Evolutionary conservation across 1,140 invertebrate species (phyloP), one percentile per base, ranked within the genome.

Genomic region (Geopemphigus sp.): DNA sequence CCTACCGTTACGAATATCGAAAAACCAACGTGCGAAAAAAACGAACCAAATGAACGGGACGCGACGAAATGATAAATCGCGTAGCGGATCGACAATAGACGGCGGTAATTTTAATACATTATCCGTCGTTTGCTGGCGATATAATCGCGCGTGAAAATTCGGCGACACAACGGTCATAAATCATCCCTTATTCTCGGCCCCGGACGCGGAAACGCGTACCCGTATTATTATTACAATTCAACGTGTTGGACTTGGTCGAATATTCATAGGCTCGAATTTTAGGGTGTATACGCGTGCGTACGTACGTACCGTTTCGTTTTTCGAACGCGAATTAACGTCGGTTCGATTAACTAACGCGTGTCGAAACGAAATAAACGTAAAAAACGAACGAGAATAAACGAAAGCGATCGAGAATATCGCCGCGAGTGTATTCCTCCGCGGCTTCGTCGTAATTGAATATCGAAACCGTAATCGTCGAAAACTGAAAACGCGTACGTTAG

Each of bases 71-170:
- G 32, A 68, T 68, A 68, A 66, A 66, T 47, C 14, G 19, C 50
- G 39, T 50, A 47, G 22, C 26, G 17, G 39, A 68, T 68, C 66
- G 24, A 68, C 66, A 68, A 68, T 68, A 26, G 45, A 50, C 3
- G 8, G 32, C 8, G 8, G 66, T 50, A 68, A n/a, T 68, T 68
- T n/a, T 68, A 68, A 68, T 68, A 68, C 14, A 68, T 68, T 68
- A 68, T 68, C 45, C 66, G 45, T 68, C 66, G 50, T 68, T 68
- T 68, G 12, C 45, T 50, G 3, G 39, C 11, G n/a, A 24, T 26
- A 68, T 68, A 68, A 24, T 68, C 22, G 8, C 66, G 50, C 66
- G 50, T 50, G 66, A n/a, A 68, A 50, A 68, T 68, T 68, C 50
- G 39, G 45, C 39, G 50, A 68, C 66, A 17, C 26, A 68, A 68